phyloP scores from a whole-genome alignment of 92 coral and sea anemone genomes.

The Zoanthus sociatus region DNA sequence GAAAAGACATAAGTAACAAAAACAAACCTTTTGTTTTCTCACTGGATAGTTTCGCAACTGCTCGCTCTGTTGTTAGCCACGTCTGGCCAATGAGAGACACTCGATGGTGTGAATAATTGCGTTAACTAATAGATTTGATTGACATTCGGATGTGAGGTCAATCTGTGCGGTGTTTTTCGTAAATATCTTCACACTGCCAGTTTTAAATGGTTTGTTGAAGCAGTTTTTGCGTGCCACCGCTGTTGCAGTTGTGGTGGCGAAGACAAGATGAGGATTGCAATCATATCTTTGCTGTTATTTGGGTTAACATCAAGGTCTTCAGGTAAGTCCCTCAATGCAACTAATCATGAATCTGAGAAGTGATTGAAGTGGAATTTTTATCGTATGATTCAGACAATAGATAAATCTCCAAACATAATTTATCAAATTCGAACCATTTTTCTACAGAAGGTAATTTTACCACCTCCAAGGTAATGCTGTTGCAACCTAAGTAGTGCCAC shows the following conservation, averaged over 20 bases:
- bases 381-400: background rate
- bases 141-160: constrained; percentile 14
- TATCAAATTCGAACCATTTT: no score
- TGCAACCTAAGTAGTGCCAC: no score
- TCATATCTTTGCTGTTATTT: background rate
- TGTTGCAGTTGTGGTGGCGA: background rate
- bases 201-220: background rate
- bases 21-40: background rate
- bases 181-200: background rate
- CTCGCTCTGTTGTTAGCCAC: background rate
- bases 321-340: background rate
- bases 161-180: background rate
- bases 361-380: background rate
- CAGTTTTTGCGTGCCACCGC: background rate
- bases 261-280: background rate
- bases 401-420: background rate
- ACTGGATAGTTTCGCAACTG: background rate
- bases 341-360: background rate
- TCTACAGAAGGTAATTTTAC: no score
- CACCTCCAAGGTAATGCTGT: no score
- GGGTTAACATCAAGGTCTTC: background rate
- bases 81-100: background rate
- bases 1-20: background rate
- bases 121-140: background rate
- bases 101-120: background rate